Conservation (phyloP, 2,888 invertebrate species). For the Clivina fossor region DNA sequence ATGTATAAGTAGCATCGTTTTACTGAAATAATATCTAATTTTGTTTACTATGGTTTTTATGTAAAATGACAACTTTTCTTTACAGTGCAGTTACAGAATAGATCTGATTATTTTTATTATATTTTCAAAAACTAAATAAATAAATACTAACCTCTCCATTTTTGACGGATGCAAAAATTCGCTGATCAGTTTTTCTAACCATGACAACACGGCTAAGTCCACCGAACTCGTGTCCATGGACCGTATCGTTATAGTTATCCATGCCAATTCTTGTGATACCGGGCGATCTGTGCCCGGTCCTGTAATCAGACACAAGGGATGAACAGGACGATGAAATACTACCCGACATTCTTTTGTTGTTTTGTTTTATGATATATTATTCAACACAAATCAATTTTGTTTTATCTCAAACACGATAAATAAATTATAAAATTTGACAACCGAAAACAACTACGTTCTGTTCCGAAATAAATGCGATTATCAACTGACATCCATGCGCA, state of each 20-base stretch:
- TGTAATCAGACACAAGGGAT: conserved; percentile 26
- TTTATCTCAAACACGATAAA: no score
- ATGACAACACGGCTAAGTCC: conserved; percentile 65
- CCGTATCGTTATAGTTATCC: conserved; percentile 50
- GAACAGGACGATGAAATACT: conserved; percentile 26
- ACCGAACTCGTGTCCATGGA: conserved; percentile 53
- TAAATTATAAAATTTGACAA: neutral
- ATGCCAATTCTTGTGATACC: conserved; percentile 37
- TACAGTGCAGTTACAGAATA: no score
- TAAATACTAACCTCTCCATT: conserved; percentile 55
- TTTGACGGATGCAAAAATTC: conserved; percentile 63
- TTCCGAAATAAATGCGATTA: neutral
- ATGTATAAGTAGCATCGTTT: no score
- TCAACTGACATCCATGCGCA: conserved; percentile 11
- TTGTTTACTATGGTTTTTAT: no score
- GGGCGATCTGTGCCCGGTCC: conserved; percentile 4
- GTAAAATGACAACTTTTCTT: no score
- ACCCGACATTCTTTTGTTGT: conserved; percentile 22
- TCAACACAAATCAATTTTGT: no score
- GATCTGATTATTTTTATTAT: no score
- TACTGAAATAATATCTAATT: no score
- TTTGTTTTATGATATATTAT: no score
- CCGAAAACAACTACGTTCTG: neutral
- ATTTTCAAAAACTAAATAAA: no score
- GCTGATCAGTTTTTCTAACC: conserved; percentile 68